These are phyloP conservation scores for Aphrophora alni DNA, from an alignment of 2,888 invertebrate species.

Conservation along the genomic window DNA sequence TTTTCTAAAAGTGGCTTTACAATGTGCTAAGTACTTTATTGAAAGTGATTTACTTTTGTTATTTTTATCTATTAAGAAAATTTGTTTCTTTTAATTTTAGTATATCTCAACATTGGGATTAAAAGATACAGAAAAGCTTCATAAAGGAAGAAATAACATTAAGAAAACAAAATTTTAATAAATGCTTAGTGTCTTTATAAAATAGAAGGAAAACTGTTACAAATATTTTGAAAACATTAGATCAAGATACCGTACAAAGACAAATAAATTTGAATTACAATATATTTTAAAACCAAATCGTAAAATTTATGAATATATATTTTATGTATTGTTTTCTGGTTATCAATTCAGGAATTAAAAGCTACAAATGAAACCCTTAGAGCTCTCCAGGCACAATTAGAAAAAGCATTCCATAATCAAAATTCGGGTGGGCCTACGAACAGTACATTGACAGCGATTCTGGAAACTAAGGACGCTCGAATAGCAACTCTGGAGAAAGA, in stretches of 20 bases:
- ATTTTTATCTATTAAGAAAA: neutral
- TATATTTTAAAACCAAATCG: neutral
- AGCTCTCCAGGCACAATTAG: constrained; percentile 80
- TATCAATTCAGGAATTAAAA: constrained; percentile 73
- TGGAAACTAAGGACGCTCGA: constrained; percentile 86
- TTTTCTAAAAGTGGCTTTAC: neutral
- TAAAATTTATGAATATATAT: constrained; percentile 8
- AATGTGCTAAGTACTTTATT: neutral
- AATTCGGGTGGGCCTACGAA: constrained; percentile 65
- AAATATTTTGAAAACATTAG: neutral
- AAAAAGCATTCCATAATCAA: constrained; percentile 69
- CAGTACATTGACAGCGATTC: constrained; percentile 78
- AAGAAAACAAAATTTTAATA: neutral
- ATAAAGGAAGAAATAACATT: no score
- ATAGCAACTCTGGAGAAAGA: constrained; percentile 88
- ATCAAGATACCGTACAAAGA: neutral
- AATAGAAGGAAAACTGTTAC: neutral
- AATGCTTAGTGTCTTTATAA: neutral
- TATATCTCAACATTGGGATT: neutral
- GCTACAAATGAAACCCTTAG: constrained; percentile 84
- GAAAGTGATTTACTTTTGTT: neutral
- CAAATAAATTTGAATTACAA: neutral
- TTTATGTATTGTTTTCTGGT: constrained; percentile 27
- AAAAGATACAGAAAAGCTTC: neutral
- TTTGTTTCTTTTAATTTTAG: neutral